Conservation (phyloP, 2,888 invertebrate species). For the Brachyopa scutellaris region DNA sequence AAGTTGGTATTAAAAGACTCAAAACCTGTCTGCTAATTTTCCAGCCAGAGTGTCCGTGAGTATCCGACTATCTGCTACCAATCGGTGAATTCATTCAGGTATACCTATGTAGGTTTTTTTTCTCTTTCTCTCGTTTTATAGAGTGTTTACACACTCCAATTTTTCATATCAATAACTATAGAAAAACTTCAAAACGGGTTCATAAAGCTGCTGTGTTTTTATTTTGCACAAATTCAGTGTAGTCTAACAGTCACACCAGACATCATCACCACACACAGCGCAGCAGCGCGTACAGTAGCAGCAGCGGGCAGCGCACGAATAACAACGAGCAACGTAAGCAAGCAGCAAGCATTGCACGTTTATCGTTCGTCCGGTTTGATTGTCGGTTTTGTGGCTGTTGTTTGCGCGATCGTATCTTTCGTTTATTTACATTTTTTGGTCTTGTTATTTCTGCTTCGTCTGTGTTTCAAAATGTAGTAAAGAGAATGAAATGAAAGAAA, state of each 20-base stretch:
- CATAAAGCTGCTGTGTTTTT: constrained; percentile 11
- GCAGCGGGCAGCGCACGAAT: constrained; percentile 15
- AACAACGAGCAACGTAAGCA: constrained; percentile 44
- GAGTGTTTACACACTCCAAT: constrained; percentile 23
- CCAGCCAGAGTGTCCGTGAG: constrained; percentile 15
- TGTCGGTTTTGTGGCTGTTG: constrained; percentile 15
- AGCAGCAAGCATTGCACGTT: constrained; percentile 55
- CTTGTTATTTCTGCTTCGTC: neutral
- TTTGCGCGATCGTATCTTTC: constrained; percentile 30
- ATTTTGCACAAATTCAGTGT: constrained; percentile 39
- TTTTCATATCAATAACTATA: constrained; percentile 57
- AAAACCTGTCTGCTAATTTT: constrained; percentile 16
- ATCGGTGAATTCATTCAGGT: constrained; percentile 50
- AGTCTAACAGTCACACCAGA: constrained; percentile 34
- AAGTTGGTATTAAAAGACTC: neutral
- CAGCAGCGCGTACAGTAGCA: neutral
- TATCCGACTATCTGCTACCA: neutral
- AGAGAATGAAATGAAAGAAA: constrained; percentile 5
- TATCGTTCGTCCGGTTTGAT: constrained; percentile 55
- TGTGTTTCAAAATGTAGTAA: neutral
- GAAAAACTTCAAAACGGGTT: constrained; percentile 28
- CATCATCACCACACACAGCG: constrained; percentile 11
- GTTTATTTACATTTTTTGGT: constrained; percentile 10
- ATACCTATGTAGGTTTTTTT: neutral
- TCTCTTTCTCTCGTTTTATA: neutral